phyloP scores from a whole-genome alignment of 1,140 invertebrate species.

The Acromyrmex heyeri region DNA sequence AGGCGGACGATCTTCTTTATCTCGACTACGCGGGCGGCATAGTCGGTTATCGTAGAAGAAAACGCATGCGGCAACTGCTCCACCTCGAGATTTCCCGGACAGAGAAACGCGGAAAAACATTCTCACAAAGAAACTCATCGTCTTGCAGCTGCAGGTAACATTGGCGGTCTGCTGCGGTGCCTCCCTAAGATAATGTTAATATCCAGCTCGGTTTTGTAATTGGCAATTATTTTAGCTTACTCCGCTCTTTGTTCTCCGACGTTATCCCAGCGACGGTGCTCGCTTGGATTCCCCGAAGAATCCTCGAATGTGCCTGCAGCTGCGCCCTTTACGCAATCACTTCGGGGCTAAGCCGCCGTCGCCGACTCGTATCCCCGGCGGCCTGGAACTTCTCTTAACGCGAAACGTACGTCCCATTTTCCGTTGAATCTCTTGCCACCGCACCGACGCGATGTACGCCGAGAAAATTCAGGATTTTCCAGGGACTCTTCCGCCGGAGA shows the following conservation, averaged over 20 bases:
- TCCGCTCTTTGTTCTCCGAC: slow-evolving; percentile 76
- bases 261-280: slow-evolving; percentile 65
- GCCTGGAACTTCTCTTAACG: slow-evolving; percentile 60
- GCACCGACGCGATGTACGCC: background rate
- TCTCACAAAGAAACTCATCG: slow-evolving; percentile 59
- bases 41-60: slow-evolving; percentile 64
- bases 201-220: slow-evolving; percentile 80
- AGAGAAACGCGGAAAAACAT: slow-evolving; percentile 47
- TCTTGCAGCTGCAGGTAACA: slow-evolving; percentile 45
- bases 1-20: slow-evolving; percentile 67
- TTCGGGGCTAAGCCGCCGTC: slow-evolving; percentile 43
- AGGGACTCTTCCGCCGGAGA: background rate
- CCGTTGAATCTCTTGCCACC: slow-evolving; percentile 24
- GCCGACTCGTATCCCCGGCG: slow-evolving; percentile 25
- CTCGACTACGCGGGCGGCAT: slow-evolving; percentile 28
- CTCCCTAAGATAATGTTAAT: slow-evolving; percentile 79
- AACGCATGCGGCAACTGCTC: slow-evolving; percentile 51
- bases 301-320: slow-evolving; percentile 60
- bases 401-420: slow-evolving; percentile 28
- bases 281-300: slow-evolving; percentile 66
- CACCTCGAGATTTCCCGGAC: slow-evolving; percentile 34
- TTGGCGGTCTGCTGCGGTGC: slow-evolving; percentile 29
- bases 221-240: slow-evolving; percentile 81
- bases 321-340: slow-evolving; percentile 70
- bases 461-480: slow-evolving; percentile 43